Evolutionary conservation across 2,797 vertebrate genomes (phyloP).

Genomic region (Pangasius larnaudii): DNA sequence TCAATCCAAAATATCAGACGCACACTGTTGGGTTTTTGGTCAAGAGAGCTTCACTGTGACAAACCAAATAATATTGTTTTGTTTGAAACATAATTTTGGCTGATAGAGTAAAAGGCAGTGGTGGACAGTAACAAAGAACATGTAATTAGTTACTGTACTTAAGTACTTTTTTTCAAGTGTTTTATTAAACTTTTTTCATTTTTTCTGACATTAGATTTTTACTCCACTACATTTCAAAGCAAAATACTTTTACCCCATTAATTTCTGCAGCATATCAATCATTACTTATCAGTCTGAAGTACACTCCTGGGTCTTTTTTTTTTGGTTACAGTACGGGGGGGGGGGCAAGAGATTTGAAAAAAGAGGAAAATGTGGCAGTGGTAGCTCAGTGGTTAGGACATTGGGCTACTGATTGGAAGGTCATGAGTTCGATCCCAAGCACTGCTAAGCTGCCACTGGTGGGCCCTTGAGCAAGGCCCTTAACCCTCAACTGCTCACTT

Average conservation of each 20-base stretch:
- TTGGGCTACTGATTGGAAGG: no score
- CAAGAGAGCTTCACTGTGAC: neutral
- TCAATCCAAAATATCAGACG: conserved; percentile 9
- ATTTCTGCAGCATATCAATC: neutral
- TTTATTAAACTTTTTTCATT: neutral
- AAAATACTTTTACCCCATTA: neutral
- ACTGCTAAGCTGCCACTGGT: no score
- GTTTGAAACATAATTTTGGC: neutral
- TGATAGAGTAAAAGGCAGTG: neutral
- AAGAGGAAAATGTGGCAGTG: no score
- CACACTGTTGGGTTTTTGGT: neutral
- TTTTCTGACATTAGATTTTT: neutral
- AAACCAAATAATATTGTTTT: neutral
- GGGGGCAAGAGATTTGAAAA: no score
- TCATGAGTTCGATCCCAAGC: no score
- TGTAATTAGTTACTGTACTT: neutral
- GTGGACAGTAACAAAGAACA: neutral
- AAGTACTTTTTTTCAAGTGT: neutral
- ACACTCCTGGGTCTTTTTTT: no score
- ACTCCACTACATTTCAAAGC: neutral
- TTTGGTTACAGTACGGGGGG: no score
- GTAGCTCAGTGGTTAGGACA: no score
- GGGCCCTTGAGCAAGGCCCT: no score
- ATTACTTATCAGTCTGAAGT: neutral
- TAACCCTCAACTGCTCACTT: no score